Conservation (phyloP, 92 coral and sea anemone genomes). For the Epizoanthus rinbou region DNA sequence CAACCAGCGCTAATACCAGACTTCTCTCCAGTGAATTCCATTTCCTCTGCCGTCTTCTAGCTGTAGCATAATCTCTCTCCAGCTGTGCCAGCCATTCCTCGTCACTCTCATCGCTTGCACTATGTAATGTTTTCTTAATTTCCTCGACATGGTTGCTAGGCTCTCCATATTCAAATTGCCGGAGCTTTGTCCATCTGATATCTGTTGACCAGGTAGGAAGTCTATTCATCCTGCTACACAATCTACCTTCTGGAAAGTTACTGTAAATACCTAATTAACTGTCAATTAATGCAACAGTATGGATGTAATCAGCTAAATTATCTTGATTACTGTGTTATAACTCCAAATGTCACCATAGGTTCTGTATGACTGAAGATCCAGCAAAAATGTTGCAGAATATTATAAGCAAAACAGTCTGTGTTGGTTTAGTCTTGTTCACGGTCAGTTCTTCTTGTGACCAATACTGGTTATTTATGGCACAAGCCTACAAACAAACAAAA, state of each 20-base stretch:
- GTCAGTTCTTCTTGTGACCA: too few species aligned
- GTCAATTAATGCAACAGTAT: background rate
- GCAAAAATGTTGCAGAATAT: too few species aligned
- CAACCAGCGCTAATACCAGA: constrained; percentile 64
- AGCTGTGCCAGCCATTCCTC: constrained; percentile 98
- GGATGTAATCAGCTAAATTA: background rate
- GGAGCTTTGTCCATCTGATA: constrained; percentile 83
- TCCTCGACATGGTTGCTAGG: constrained; percentile 52
- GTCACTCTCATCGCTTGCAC: constrained; percentile 93
- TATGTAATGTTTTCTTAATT: constrained; percentile 66
- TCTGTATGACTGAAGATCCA: too few species aligned
- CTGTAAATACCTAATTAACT: background rate
- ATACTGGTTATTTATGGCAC: too few species aligned
- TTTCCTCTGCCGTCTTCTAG: constrained; percentile 77
- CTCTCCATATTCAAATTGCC: constrained; percentile 75
- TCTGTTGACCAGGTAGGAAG: constrained; percentile 83
- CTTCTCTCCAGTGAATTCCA: constrained; percentile 85
- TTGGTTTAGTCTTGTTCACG: too few species aligned
- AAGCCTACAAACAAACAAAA: too few species aligned
- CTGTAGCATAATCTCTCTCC: constrained; percentile 89
- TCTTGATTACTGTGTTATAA: background rate
- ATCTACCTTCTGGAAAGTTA: background rate
- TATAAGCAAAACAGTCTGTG: too few species aligned
- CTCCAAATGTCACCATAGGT: too few species aligned
- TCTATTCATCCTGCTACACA: constrained; percentile 30